A percentile compares a stretch with the other conserved stretches of the same genome.
These are phyloP conservation scores for Microplitis manilae DNA, from an alignment of 2,888 invertebrate genomes.

Conservation along the genomic window DNA sequence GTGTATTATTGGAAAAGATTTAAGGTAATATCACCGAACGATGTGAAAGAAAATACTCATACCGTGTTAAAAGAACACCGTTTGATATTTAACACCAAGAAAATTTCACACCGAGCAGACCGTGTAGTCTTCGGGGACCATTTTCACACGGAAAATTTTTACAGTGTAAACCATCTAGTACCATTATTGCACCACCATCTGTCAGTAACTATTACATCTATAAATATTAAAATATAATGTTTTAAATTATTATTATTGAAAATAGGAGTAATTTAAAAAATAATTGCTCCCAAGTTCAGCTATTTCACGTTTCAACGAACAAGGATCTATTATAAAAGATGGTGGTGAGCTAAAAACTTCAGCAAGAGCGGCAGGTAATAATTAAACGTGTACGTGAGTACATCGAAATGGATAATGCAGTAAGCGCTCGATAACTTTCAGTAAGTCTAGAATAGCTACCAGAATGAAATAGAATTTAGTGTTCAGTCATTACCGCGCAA, in stretches of 20 bases:
- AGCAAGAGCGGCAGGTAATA: constrained; percentile 91
- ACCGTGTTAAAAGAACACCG: no score
- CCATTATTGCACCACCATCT: constrained; percentile 94
- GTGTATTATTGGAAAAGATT: no score
- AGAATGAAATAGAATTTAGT: constrained; percentile 96
- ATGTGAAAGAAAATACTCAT: no score
- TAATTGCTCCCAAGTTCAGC: constrained; percentile 83
- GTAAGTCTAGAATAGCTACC: constrained; percentile 92
- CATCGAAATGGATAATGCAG: constrained; percentile 95
- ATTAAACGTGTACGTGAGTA: constrained; percentile 96
- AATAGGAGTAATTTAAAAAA: no score
- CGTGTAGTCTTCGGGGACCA: no score
- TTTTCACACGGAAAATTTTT: no score
- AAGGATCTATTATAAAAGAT: constrained; percentile 97
- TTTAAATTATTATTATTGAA: neutral
- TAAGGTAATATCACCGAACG: no score
- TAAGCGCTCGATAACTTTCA: constrained; percentile 93
- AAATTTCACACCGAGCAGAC: no score
- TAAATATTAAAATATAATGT: constrained; percentile 57
- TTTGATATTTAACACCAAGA: no score
- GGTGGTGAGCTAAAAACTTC: constrained; percentile 97
- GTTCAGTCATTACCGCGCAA: constrained; percentile 97
- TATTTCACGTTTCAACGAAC: constrained; percentile 90
- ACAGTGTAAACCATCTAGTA: constrained; percentile 81
- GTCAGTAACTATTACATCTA: constrained; percentile 97